Evolutionary conservation across 1,140 invertebrate species (phyloP).

Genomic region (Zaprionus inermis): DNA sequence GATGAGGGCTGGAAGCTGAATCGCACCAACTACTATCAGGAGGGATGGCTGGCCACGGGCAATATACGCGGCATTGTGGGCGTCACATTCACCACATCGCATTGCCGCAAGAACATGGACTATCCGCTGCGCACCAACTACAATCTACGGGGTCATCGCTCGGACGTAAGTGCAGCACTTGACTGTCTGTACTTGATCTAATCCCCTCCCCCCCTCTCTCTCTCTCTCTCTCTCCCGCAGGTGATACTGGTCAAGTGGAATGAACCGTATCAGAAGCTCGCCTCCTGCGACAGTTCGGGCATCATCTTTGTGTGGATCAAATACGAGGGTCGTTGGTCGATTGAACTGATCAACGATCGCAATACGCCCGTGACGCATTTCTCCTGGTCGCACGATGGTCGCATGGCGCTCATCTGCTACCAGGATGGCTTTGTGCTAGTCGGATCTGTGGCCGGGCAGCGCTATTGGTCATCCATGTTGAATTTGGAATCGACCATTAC

Average conservation of each 20-base stretch:
- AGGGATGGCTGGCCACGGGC: slow-evolving; percentile 98
- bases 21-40: slow-evolving; percentile 97
- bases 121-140: slow-evolving; percentile 97
- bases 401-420: slow-evolving; percentile 99
- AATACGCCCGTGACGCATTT: slow-evolving; percentile 98
- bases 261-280: slow-evolving; percentile 98
- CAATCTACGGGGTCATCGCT: slow-evolving; percentile 97
- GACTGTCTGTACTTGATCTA: not conserved
- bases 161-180: slow-evolving; percentile 89
- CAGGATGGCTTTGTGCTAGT: slow-evolving; percentile 98
- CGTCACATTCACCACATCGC: slow-evolving; percentile 97
- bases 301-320: slow-evolving; percentile 99
- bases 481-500: slow-evolving; percentile 96
- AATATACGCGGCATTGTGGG: slow-evolving; percentile 97
- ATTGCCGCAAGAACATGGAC: slow-evolving; percentile 92
- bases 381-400: slow-evolving; percentile 98
- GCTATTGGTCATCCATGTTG: slow-evolving; percentile 99
- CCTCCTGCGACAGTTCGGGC: slow-evolving; percentile 98
- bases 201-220: not conserved
- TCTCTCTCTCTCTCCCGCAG: slow-evolving; percentile 85
- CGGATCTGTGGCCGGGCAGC: slow-evolving; percentile 97
- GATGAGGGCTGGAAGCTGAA: slow-evolving; percentile 97
- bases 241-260: slow-evolving; percentile 99
- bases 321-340: slow-evolving; percentile 99
- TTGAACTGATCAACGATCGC: slow-evolving; percentile 99